Evolutionary conservation across 2,797 vertebrate species (phyloP).

Genomic region (Enteromius viviparus): DNA sequence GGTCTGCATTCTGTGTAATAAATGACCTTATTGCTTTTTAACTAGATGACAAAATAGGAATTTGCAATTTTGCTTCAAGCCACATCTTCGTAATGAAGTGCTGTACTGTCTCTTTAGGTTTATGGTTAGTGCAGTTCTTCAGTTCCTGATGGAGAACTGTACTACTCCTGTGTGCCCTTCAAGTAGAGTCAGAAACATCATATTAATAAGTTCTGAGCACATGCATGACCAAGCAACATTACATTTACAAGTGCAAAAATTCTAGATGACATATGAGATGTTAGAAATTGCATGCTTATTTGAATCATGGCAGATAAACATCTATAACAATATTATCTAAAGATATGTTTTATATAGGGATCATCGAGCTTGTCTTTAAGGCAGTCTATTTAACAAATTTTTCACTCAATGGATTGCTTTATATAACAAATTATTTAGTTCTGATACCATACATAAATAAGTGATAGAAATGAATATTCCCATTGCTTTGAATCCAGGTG

Average conservation of each 20-base stretch:
- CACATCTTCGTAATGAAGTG: background rate
- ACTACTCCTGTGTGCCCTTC: background rate
- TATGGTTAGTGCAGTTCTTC: background rate
- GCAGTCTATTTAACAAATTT: no score
- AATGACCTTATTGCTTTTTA: constrained; percentile 6
- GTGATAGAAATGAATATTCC: background rate
- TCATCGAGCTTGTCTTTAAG: no score
- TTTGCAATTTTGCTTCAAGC: constrained; percentile 5
- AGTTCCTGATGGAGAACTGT: background rate
- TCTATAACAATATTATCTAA: background rate
- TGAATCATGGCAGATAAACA: background rate
- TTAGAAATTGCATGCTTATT: background rate
- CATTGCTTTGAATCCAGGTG: background rate
- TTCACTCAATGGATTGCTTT: background rate
- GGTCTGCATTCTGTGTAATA: constrained; percentile 43
- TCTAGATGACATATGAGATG: background rate
- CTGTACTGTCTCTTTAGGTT: background rate
- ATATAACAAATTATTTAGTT: background rate
- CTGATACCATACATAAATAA: background rate
- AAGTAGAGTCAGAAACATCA: background rate
- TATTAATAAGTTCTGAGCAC: background rate
- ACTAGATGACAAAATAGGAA: constrained; percentile 9
- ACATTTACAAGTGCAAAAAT: background rate
- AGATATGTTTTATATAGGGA: no score
- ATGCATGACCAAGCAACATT: background rate